These are phyloP conservation scores for Falco biarmicus DNA, from an alignment of 2,797 vertebrate species.

Conservation along the genomic window DNA sequence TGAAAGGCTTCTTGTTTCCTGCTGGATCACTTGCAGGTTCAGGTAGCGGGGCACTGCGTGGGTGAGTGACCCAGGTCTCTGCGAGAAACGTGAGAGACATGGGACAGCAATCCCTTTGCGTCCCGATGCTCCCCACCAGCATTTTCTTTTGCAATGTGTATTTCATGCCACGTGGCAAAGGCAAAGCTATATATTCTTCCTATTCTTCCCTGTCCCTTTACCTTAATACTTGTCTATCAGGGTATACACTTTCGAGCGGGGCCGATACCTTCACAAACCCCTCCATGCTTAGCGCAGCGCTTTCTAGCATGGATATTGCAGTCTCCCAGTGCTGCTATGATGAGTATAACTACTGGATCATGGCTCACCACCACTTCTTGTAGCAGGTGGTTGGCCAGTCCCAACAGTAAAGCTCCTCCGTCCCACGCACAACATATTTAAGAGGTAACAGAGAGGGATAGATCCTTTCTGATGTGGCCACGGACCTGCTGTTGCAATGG, in stretches of 20 bases:
- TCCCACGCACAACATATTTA: rapidly evolving
- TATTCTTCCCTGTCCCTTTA: background rate
- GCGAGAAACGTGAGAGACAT: background rate
- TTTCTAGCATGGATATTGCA: background rate
- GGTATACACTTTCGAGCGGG: background rate
- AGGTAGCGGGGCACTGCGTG: background rate
- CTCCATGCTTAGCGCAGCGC: background rate
- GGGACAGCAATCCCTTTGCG: background rate
- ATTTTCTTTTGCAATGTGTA: background rate
- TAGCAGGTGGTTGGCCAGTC: rapidly evolving
- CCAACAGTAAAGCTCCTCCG: background rate
- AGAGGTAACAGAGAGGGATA: background rate
- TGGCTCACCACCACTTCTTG: background rate
- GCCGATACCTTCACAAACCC: background rate
- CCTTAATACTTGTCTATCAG: background rate
- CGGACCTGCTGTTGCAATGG: background rate
- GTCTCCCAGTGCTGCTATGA: background rate
- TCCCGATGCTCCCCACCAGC: background rate
- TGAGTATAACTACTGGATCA: background rate
- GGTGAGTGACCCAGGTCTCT: background rate
- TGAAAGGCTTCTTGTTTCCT: background rate
- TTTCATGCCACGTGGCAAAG: background rate
- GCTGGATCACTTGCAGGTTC: background rate
- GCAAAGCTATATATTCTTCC: background rate
- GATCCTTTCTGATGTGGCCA: background rate